phyloP scores from a whole-genome alignment of 2,113 vertebrate species.

The Redunca redunca region DNA sequence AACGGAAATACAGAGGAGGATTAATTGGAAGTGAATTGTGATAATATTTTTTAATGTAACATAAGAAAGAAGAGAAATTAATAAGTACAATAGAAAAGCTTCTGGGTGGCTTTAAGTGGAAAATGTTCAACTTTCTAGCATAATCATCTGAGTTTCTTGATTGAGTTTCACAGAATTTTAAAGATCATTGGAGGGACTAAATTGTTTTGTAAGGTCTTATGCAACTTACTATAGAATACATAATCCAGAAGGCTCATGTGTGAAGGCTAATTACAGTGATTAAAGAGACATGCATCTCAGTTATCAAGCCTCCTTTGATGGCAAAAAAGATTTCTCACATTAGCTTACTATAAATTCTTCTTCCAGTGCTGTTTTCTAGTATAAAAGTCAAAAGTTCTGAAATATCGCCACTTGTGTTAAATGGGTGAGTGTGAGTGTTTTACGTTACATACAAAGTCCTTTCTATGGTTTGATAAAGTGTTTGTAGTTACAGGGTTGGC shows the following conservation, averaged over 20 bases:
- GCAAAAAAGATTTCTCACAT: not conserved
- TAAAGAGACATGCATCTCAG: not conserved
- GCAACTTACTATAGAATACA: not conserved
- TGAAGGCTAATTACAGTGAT: not conserved
- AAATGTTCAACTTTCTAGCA: not conserved
- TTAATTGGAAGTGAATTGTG: not conserved
- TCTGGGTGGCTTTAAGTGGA: not conserved
- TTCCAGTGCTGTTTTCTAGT: not conserved
- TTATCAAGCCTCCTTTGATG: not conserved
- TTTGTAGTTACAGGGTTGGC: not conserved
- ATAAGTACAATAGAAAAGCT: not conserved
- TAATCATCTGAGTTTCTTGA: not conserved
- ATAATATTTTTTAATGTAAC: not conserved
- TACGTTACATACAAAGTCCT: not conserved
- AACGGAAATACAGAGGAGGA: not conserved
- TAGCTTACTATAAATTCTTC: not conserved
- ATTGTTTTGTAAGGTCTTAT: not conserved
- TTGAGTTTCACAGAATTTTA: not conserved
- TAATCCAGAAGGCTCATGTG: not conserved
- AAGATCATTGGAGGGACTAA: not conserved
- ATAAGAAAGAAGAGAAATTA: not conserved
- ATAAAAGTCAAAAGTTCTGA: not conserved
- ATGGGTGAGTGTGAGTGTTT: not conserved
- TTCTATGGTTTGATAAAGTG: not conserved
- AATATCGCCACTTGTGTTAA: not conserved